Conservation (phyloP, 2,797 vertebrate genomes). For the Ctenopoma multispine region DNA sequence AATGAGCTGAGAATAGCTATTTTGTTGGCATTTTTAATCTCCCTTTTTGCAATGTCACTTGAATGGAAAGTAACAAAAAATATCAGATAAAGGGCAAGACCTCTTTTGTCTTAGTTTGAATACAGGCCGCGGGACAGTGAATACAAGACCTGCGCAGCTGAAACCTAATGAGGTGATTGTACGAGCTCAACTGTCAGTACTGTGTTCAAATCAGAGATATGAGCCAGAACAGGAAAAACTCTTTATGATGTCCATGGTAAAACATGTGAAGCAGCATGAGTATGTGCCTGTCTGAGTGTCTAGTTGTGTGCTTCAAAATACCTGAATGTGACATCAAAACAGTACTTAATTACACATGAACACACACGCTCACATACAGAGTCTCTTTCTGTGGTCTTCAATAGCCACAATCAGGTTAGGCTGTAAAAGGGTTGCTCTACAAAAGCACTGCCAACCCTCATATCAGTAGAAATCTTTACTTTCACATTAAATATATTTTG, state of each 20-base stretch:
- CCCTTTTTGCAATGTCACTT: constrained; percentile 59
- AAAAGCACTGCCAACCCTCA: neutral
- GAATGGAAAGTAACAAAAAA: constrained; percentile 52
- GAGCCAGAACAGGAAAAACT: constrained; percentile 40
- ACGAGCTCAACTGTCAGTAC: constrained; percentile 37
- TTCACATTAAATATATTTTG: constrained; percentile 16
- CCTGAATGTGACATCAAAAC: constrained; percentile 34
- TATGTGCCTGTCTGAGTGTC: neutral
- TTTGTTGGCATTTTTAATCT: constrained; percentile 56
- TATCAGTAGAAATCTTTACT: constrained; percentile 24
- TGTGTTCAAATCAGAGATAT: constrained; percentile 25
- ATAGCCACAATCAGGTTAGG: constrained; percentile 38
- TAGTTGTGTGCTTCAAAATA: constrained; percentile 26
- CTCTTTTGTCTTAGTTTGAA: constrained; percentile 60
- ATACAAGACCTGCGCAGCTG: constrained; percentile 42
- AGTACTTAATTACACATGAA: constrained; percentile 27
- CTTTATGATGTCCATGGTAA: constrained; percentile 4
- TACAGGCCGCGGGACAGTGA: constrained; percentile 42
- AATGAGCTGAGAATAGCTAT: constrained; percentile 59
- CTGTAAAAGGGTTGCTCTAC: constrained; percentile 18
- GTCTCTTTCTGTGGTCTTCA: constrained; percentile 19
- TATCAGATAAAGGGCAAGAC: constrained; percentile 57
- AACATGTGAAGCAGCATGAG: neutral
- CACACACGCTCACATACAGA: neutral
- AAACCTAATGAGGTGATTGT: constrained; percentile 53